Base-by-base conservation (phyloP, 2,113 vertebrate species). In the Crotalus viridis region DNA sequence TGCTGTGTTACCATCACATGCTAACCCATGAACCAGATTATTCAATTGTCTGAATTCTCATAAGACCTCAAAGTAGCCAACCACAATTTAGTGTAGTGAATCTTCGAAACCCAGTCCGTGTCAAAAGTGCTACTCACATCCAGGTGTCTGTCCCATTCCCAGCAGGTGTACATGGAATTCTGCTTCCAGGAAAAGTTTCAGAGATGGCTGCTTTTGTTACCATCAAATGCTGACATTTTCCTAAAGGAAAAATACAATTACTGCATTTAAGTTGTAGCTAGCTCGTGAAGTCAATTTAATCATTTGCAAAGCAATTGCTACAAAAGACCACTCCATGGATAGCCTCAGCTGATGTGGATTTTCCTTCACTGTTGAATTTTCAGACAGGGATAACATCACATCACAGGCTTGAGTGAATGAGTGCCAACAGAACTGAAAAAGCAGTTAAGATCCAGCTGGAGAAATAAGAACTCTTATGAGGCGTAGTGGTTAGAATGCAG, bases 381-480 rank as follows among this genome's bases (percentile, higher is more conserved):
- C 97, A 94, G 97, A 97, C 97, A 97, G 97, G 97, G 97, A 97
- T 97, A 98, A 97, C 96, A 74, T 90, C 88, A 96, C 97, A 97
- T 97, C 97, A 97, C 4, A 87, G 97, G 97, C 96, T 96, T 89
- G 3, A 51, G 88, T 69, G 56, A 56, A 59, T 6, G 89, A 74
- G 28, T 56, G 17, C 54, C 12, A n/a, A 28, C 6, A 89, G 4
- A 93, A 39, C 10, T 10, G 10, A 7, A 85, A 51, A 88, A 69
- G 8, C 15, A 59, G 24, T 81, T 39, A 39, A 81, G 52, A 24
- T 39, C 17, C 26, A 33, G 12, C 8, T 1, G n/a, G 15, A 81
- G 33, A 43, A 81, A 81, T 21, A 9, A 74, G 12, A 33, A 43
- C 3, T 81, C 15, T 81, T 51, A 51, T 9, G 48, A 10, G 48